phyloP scores from a whole-genome alignment of 2,888 invertebrate species.

The Lasius fuliginosus region DNA sequence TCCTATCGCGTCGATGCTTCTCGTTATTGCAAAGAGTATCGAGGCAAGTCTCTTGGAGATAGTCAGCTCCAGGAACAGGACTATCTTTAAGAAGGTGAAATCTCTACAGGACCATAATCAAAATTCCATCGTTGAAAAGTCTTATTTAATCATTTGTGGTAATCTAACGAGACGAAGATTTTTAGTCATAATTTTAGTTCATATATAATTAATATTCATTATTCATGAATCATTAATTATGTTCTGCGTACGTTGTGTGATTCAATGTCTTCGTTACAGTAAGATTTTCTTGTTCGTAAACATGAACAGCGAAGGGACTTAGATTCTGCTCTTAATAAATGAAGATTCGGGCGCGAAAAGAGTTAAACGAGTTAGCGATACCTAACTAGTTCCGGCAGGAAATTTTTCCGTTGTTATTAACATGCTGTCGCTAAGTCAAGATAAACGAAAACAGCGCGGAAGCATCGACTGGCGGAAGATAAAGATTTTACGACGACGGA shows the following conservation, averaged over 20 bases:
- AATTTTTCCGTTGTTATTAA: constrained; percentile 21
- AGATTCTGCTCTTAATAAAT: constrained; percentile 4
- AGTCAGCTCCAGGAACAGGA: neutral
- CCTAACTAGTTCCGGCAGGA: neutral
- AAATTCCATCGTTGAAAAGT: neutral
- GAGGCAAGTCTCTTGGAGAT: neutral
- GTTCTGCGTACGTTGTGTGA: neutral
- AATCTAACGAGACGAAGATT: neutral
- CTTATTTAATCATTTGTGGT: neutral
- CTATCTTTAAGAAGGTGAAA: neutral
- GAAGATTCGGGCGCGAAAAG: neutral
- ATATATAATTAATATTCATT: neutral
- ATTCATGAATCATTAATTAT: neutral
- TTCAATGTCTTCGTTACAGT: neutral
- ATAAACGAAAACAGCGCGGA: constrained; percentile 42
- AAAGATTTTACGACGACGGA: constrained; percentile 56
- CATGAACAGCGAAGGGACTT: neutral
- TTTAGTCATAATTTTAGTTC: neutral
- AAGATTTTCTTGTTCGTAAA: neutral
- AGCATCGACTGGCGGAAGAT: constrained; percentile 45
- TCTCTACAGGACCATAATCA: neutral
- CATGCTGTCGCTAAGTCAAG: constrained; percentile 16
- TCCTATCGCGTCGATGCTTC: neutral
- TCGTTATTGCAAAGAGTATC: constrained; percentile 7
- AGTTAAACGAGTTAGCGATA: neutral